Evolutionary conservation across 2,888 invertebrate species (phyloP).

Genomic region (Nomada goodeniana): DNA sequence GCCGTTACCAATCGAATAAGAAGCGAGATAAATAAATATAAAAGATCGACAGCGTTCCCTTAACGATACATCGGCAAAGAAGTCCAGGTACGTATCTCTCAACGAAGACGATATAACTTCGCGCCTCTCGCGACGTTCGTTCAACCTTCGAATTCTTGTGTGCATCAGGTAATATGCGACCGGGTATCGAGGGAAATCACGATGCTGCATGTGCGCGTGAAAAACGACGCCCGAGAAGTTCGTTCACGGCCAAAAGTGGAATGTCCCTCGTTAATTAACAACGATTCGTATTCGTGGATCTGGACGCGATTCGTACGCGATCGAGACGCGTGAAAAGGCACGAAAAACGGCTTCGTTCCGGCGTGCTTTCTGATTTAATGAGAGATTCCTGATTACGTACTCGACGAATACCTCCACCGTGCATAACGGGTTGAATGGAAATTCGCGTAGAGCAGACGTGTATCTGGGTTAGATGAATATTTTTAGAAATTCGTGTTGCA

Average conservation of each 20-base stretch:
- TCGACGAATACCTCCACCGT: not conserved
- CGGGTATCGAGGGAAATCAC: not conserved
- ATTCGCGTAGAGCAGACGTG: not conserved
- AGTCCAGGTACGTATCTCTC: conserved; percentile 5
- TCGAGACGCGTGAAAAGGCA: not conserved
- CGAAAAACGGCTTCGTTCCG: not conserved
- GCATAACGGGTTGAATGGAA: not conserved
- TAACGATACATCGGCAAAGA: conserved; percentile 6
- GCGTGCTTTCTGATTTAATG: not conserved
- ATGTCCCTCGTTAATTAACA: no score
- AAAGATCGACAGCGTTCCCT: not conserved
- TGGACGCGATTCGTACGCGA: no score
- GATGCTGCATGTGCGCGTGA: not conserved
- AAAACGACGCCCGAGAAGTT: no score
- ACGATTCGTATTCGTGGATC: no score
- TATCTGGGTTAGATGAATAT: conserved; percentile 24
- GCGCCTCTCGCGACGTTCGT: conserved; percentile 23
- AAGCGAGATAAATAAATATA: not conserved
- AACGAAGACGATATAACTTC: conserved; percentile 36
- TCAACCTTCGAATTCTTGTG: conserved; percentile 26
- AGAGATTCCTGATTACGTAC: not conserved
- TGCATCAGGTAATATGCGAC: no score
- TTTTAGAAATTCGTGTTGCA: conserved; percentile 12
- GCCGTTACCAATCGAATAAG: not conserved
- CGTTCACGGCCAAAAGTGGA: no score